Base-by-base conservation (phyloP, 2,888 invertebrate species). In the Chromoteleia sp. region DNA sequence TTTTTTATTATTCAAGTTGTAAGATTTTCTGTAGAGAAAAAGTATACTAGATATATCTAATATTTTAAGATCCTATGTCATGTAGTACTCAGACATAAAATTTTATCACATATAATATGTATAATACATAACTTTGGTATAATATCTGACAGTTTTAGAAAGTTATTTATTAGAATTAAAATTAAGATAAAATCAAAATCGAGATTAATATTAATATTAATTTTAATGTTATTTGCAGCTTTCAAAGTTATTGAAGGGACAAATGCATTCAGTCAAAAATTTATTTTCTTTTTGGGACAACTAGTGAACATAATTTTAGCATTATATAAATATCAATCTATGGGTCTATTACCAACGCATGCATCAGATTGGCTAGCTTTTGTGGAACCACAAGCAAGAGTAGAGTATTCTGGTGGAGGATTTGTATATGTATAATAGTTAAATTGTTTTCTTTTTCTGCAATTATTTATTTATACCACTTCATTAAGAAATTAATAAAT, bases 321-420 rank as follows among this genome's bases (percentile, higher is more conserved):
- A 19, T 93, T 99, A 41, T 99, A 99, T 91, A 99, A 99, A 92
- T 99, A 99, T 91, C 98, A 99, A 88, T 98, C 98, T 82, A 99
- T 99, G 98, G 99, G 99, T 0, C 92, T 99, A 21, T 92, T 99
- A 67, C 99, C 99, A 0, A 98, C 98, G 56, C 98, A 99, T 92
- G 96, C 98, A 0, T 99, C 99, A 41, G 99, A 99, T 92, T 99
- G 99, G 99, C 92, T 99, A 80, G 98, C 99, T 67, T 99, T 99
- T 93, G 97, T 98, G 67, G 97, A 98, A 90, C 97, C 98, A 0
- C 97, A 96, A 90, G 94, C 95, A 65, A 93, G 97, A 89, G 93
- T 96, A 76, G 98, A 98, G 92, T 96, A 96, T 92, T 95, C 96
- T 87, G 97, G 97, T 43, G 98, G 98, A 82, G 97, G 97, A 67